Percentiles rank a stretch among this genome's conserved stretches.
phyloP scores from a whole-genome alignment of 2,797 vertebrate genomes.

The Chrysocyon brachyurus region DNA sequence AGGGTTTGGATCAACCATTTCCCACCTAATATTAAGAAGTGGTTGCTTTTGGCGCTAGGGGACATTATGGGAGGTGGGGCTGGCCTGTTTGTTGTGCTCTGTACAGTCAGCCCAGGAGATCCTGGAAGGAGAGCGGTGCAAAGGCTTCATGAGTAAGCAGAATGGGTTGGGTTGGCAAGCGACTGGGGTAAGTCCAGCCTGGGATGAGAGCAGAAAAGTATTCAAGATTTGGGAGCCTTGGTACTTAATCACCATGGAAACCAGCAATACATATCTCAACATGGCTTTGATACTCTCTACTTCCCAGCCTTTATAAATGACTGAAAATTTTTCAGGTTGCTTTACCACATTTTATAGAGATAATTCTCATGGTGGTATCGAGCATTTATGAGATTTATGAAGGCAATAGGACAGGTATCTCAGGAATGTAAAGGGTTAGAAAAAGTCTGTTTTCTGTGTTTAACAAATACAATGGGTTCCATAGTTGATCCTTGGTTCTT shows the following conservation, averaged over 20 bases:
- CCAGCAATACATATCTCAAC: conserved; percentile 55
- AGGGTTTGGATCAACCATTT: conserved; percentile 10
- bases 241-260: conserved; percentile 31
- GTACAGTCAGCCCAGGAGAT: conserved; percentile 7
- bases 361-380: conserved; percentile 1
- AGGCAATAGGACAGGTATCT: conserved; percentile 67
- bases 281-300: conserved; percentile 46
- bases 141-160: conserved; percentile 20
- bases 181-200: background rate
- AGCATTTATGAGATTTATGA: conserved; percentile 67
- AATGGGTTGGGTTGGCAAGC: conserved; percentile 45
- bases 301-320: conserved; percentile 62
- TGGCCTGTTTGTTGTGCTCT: conserved; percentile 31
- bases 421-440: conserved; percentile 69
- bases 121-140: conserved; percentile 2
- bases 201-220: conserved; percentile 53
- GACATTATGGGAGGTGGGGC: background rate
- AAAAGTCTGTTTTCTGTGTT: conserved; percentile 65
- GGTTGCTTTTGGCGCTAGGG: conserved; percentile 30
- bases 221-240: conserved; percentile 47
- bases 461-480: conserved; percentile 43
- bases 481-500: conserved; percentile 75
- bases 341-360: conserved; percentile 66
- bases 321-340: conserved; percentile 42
- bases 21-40: conserved; percentile 37